Percentiles rank a stretch among this genome's conserved stretches.
phyloP scores from a whole-genome alignment of 2,888 invertebrate species.

The Melanophora roralis region DNA sequence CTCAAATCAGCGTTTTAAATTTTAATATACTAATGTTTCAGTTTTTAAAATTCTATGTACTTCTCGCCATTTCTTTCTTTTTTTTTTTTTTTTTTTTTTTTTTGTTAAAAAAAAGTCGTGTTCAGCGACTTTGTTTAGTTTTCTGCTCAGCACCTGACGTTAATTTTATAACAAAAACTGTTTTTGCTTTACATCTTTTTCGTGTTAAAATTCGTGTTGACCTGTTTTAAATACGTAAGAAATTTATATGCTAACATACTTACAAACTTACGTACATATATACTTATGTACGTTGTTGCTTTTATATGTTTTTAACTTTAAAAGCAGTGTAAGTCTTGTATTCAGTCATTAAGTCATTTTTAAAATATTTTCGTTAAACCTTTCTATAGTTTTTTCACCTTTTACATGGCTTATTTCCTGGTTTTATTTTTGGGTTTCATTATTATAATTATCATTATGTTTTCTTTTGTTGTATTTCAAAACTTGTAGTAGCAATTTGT shows the following conservation, averaged over 20 bases:
- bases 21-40: constrained; percentile 5
- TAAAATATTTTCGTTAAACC: no score
- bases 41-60: no score
- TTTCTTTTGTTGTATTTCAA: background rate
- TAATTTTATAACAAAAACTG: background rate
- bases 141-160: constrained; percentile 23
- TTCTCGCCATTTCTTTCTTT: no score
- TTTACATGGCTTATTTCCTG: constrained; percentile 44
- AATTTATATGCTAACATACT: no score
- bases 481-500: background rate
- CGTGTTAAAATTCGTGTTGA: constrained; percentile 35
- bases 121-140: background rate
- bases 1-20: constrained; percentile 30
- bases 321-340: constrained; percentile 3
- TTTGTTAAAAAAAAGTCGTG: background rate
- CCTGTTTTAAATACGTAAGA: constrained; percentile 7
- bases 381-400: background rate
- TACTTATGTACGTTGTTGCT: no score
- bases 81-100: background rate
- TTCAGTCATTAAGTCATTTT: no score
- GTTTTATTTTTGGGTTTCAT: constrained; percentile 28
- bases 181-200: background rate
- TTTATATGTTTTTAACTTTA: no score
- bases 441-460: background rate
- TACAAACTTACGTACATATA: no score